These are phyloP conservation scores for Lichenostomus cassidix DNA, from an alignment of 2,113 vertebrate species.

Conservation along the genomic window DNA sequence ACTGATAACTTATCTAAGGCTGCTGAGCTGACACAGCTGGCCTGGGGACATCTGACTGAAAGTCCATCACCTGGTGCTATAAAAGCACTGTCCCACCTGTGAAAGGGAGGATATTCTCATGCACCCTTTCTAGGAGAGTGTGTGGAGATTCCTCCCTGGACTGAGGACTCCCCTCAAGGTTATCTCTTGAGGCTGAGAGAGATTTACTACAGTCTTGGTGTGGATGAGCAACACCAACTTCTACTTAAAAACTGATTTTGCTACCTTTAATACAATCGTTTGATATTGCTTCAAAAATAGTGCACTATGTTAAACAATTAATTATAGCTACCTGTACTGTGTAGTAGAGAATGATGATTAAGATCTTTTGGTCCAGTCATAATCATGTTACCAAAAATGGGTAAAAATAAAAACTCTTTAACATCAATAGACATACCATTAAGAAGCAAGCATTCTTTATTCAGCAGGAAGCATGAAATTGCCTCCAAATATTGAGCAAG, in stretches of 20 bases:
- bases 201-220: neutral
- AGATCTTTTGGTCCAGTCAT: neutral
- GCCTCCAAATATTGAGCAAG: neutral
- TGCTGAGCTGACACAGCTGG: neutral
- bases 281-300: rapidly evolving
- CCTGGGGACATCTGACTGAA: neutral
- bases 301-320: no score
- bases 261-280: neutral
- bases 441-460: neutral
- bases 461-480: neutral
- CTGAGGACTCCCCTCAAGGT: no score
- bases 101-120: neutral
- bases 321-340: neutral
- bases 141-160: neutral
- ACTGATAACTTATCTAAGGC: neutral
- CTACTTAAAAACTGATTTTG: neutral
- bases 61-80: no score
- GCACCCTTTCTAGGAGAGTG: no score
- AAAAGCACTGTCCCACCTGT: neutral
- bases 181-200: neutral
- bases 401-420: neutral
- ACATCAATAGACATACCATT: neutral
- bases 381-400: neutral
- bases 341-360: neutral
- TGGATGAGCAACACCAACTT: no score